Evolutionary conservation across 2,797 vertebrate species (phyloP), one percentile per base, ranked within the genome.

Genomic region (Knipowitschia caucasica): DNA sequence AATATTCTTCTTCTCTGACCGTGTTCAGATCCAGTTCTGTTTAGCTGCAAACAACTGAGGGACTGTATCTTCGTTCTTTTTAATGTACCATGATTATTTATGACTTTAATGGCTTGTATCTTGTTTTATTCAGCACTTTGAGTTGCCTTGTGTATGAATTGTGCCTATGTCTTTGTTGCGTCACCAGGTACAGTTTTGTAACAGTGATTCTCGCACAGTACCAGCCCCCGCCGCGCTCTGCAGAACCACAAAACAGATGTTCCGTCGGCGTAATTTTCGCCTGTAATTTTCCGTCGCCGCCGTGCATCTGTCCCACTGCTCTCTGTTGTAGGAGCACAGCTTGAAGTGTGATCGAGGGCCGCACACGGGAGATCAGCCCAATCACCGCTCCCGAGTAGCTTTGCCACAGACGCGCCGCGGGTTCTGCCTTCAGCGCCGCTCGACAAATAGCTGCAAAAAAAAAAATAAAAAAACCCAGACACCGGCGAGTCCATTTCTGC

Each of bases 341-440:
- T 75, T 85, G 83, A 81, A 62, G 73, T 64, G 78, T 83, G 78
- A 88, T 88, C 85, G 83, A 82, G 68, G 40, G 71, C 71, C 9
- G 70, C 66, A 76, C 76, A 43, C 52, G 30, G 73, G 80, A 73
- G 75, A 83, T 70, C 62, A 73, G 55, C 20, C 76, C 87, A 89
- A 88, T 88, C 85, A 85, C 77, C 69, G 58, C 73, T 73, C 74
- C 81, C 26, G 69, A 78, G 64, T 61, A 55, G 78, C 53, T 67
- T 71, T 55, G 20, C 67, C 50, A 63, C 74, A 71, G 80, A 70
- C 56, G 71, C 77, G 69, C 62, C 79, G 61, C 76, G 64, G 78
- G 78, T 71, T 67, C 60, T n/a, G 72, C 75, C 39, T 77, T 84
- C 73, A 59, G 44, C 33, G 55, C 77, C 27, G 50, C 53, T 66